A percentile compares a stretch with the other conserved stretches of the same genome.
Evolutionary conservation across 1,140 invertebrate species (phyloP).

Genomic region (Mylabris phalerata): DNA sequence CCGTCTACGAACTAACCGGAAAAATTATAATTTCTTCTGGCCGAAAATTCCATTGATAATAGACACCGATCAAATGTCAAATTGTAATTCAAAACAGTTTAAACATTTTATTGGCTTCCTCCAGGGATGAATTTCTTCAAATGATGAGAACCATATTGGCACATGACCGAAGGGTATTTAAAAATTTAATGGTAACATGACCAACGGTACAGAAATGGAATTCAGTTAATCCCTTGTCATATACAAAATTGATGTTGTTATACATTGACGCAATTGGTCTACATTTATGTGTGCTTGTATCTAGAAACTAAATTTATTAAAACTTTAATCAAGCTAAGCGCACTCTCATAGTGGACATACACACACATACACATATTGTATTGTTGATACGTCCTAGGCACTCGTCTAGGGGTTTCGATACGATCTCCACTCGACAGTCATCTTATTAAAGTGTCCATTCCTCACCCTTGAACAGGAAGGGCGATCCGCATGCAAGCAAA

Average conservation of each 20-base stretch:
- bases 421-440: conserved; percentile 5
- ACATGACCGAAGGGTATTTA: conserved; percentile 13
- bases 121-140: conserved; percentile 15
- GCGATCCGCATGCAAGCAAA: too few species aligned
- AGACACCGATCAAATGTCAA: conserved; percentile 1
- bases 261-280: conserved; percentile 8
- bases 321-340: conserved; percentile 22
- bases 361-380: too few species aligned
- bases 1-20: too few species aligned
- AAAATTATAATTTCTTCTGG: too few species aligned
- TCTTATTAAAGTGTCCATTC: conserved; percentile 1
- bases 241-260: conserved; percentile 19
- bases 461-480: too few species aligned
- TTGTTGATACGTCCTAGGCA: too few species aligned
- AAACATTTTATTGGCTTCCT: background rate
- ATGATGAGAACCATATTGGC: conserved; percentile 19
- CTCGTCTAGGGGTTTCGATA: conserved; percentile 5
- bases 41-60: too few species aligned
- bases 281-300: too few species aligned
- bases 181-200: conserved; percentile 19
- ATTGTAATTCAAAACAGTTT: background rate
- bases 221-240: conserved; percentile 9
- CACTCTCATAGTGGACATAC: conserved; percentile 7
- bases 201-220: conserved; percentile 9
- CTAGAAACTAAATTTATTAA: conserved; percentile 15